Percentiles rank a stretch among this genome's conserved stretches.
phyloP scores from a whole-genome alignment of 2,888 invertebrate species.

The Eupithecia dodoneata region DNA sequence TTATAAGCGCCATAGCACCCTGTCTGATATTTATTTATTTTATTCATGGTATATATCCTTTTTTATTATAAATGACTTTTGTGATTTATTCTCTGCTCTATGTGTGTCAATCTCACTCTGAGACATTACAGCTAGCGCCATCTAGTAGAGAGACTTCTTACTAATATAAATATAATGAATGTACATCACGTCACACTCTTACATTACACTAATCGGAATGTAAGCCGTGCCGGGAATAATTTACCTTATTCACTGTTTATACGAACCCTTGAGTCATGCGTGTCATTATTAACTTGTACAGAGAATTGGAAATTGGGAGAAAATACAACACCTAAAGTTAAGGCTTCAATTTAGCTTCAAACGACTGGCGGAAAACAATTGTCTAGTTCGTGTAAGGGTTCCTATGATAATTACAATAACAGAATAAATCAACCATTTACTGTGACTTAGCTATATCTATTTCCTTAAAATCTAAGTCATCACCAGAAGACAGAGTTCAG shows the following conservation, averaged over 20 bases:
- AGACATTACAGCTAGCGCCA: background rate
- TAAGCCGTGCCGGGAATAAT: slow-evolving; percentile 21
- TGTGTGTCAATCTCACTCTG: background rate
- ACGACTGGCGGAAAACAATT: background rate
- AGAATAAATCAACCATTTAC: too few relatives aligned
- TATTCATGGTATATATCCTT: too few relatives aligned
- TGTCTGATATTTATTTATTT: too few relatives aligned
- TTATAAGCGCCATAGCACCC: too few relatives aligned
- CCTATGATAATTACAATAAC: too few relatives aligned
- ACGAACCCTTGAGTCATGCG: background rate
- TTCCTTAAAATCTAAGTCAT: too few relatives aligned
- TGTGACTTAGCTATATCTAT: too few relatives aligned
- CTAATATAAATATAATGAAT: slow-evolving; percentile 13
- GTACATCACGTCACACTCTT: slow-evolving; percentile 23
- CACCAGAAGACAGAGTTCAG: too few relatives aligned
- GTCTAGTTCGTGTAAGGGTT: too few relatives aligned
- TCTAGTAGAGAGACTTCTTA: background rate
- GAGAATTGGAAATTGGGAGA: background rate
- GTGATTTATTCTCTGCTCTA: background rate
- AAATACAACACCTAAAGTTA: background rate
- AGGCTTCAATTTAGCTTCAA: background rate
- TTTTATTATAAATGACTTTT: too few relatives aligned
- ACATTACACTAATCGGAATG: slow-evolving; percentile 27
- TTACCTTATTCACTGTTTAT: background rate
- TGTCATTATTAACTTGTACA: background rate